Evolutionary conservation across 64 coral and sea anemone species (phyloP).

Genomic region (Trachythela sp.): DNA sequence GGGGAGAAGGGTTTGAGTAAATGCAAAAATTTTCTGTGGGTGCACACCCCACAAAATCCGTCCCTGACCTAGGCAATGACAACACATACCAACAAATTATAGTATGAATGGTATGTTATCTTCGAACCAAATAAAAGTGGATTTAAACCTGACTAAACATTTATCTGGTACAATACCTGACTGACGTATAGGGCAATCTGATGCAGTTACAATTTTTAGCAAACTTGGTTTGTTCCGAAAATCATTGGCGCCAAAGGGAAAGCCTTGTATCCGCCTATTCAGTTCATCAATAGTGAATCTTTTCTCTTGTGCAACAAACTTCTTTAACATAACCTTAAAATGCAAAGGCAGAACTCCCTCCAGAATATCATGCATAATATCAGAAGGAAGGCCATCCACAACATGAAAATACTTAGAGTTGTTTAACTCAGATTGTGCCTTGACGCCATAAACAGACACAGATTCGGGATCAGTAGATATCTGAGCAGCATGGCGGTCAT

Average conservation of each 20-base stretch:
- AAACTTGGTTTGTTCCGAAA: background rate
- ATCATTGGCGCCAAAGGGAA: background rate
- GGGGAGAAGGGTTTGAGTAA: no score
- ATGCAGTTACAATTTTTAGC: background rate
- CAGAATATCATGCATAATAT: conserved; percentile 6
- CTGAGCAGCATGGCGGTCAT: no score
- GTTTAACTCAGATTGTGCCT: conserved; percentile 4
- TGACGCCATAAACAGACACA: conserved; percentile 25
- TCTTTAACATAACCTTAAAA: conserved; percentile 18
- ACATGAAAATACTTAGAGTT: conserved; percentile 16
- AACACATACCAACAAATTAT: no score
- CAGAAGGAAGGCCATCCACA: conserved; percentile 18
- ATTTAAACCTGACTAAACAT: no score
- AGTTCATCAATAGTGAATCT: background rate
- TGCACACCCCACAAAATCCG: no score
- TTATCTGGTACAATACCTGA: conserved; percentile 1
- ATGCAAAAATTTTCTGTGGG: background rate
- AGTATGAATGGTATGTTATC: no score
- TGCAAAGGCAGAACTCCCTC: conserved; percentile 27
- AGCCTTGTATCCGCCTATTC: background rate
- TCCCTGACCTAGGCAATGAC: no score
- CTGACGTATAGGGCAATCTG: background rate
- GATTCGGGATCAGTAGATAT: background rate
- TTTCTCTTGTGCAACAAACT: background rate
- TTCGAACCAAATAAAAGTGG: no score